These are phyloP conservation scores for Eidolon helvum DNA, from an alignment of 2,113 vertebrate species.

Conservation along the genomic window DNA sequence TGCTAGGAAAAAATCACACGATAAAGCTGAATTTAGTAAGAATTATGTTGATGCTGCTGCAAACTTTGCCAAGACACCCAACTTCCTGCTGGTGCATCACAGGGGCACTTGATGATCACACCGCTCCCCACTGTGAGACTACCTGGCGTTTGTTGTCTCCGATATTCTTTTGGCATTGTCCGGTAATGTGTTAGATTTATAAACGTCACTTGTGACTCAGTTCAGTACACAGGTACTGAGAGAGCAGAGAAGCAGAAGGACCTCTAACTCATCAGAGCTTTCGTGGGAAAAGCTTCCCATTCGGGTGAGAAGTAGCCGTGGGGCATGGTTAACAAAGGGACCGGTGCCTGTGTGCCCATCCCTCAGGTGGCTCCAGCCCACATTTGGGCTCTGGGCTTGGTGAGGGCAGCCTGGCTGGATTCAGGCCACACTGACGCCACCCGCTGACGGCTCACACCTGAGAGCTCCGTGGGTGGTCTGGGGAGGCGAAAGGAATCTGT, in stretches of 20 bases:
- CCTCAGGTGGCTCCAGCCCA: background rate
- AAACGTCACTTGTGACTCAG: background rate
- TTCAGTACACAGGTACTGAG: background rate
- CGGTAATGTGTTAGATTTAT: background rate
- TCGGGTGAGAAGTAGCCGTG: background rate
- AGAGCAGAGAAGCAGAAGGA: background rate
- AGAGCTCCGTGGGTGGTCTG: background rate
- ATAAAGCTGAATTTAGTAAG: background rate
- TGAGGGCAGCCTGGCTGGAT: background rate
- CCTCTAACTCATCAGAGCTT: background rate
- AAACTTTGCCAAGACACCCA: background rate
- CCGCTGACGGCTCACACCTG: background rate
- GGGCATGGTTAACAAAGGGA: background rate
- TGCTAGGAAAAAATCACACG: background rate
- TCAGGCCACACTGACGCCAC: background rate
- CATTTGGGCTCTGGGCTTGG: background rate
- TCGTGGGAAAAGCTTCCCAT: background rate
- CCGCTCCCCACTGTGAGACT: background rate
- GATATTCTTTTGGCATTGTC: background rate
- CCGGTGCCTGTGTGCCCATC: rapidly evolving
- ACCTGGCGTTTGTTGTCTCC: background rate
- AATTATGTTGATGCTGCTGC: background rate
- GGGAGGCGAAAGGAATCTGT: background rate
- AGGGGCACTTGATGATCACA: background rate
- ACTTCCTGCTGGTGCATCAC: background rate